These are phyloP conservation scores for Cyprinus carpio DNA, from an alignment of 2,113 vertebrate species.

Conservation along the genomic window DNA sequence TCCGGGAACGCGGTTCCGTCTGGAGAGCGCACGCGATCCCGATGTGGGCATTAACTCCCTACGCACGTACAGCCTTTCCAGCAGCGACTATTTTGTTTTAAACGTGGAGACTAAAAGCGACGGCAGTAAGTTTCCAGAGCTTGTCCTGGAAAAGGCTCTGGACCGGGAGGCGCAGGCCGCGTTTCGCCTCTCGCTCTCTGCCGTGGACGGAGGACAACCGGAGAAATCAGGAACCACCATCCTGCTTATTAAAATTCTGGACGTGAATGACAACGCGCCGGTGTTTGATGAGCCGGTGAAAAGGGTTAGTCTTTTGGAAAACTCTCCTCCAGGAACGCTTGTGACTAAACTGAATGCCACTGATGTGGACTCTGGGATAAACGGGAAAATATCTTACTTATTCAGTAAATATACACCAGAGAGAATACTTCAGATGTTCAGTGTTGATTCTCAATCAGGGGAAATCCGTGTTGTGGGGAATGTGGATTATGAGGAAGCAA, in stretches of 20 bases:
- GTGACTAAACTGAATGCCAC: conserved; percentile 86
- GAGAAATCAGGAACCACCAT: conserved; percentile 85
- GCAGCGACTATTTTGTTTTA: conserved; percentile 75
- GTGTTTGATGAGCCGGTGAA: conserved; percentile 81
- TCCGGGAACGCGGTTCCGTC: conserved; percentile 73
- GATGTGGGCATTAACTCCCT: conserved; percentile 79
- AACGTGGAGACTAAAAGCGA: conserved; percentile 77
- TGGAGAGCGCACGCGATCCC: conserved; percentile 79
- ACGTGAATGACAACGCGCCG: conserved; percentile 93
- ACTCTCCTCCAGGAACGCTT: conserved; percentile 80
- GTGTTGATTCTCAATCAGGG: conserved; percentile 82
- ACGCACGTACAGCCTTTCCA: conserved; percentile 74
- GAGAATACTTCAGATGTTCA: conserved; percentile 80
- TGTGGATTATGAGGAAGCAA: conserved; percentile 86
- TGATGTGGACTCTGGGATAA: conserved; percentile 83
- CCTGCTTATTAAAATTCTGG: conserved; percentile 84
- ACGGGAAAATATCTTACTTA: conserved; percentile 84
- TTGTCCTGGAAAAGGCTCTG: conserved; percentile 83
- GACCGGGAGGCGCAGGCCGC: conserved; percentile 84
- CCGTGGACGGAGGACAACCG: conserved; percentile 86
- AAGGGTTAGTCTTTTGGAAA: conserved; percentile 83
- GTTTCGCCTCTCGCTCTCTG: conserved; percentile 83
- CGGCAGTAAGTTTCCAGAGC: conserved; percentile 83
- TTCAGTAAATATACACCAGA: conserved; percentile 87
- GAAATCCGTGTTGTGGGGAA: conserved; percentile 82